These are phyloP conservation scores for Suncus etruscus DNA, from an alignment of 2,113 vertebrate genomes.

Conservation along the genomic window DNA sequence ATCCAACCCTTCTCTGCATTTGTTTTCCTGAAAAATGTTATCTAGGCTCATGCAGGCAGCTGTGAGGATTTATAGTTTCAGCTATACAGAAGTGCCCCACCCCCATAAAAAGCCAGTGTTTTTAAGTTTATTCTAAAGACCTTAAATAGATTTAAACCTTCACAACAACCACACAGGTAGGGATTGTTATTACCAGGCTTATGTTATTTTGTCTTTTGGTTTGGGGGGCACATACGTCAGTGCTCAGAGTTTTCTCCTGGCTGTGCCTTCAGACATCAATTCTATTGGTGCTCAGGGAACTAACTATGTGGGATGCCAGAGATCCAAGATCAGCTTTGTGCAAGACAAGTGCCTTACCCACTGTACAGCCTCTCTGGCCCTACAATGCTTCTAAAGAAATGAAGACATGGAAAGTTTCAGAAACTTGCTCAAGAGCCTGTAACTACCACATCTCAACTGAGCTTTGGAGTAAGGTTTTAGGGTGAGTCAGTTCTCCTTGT, in stretches of 20 bases:
- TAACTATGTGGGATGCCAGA: no score
- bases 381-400: neutral
- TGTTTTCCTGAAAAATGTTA: neutral
- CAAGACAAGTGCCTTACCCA: no score
- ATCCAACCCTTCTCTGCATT: neutral
- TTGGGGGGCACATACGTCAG: no score
- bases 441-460: neutral
- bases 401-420: neutral
- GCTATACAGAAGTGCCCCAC: neutral
- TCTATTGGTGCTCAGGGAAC: no score
- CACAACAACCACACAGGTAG: neutral
- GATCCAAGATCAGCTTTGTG: no score
- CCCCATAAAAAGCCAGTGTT: neutral
- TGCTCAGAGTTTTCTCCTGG: no score
- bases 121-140: neutral
- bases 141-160: neutral
- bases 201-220: no score
- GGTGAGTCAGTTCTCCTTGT: neutral
- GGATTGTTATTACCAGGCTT: neutral
- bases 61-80: neutral
- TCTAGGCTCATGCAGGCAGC: neutral
- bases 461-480: neutral
- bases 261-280: no score
- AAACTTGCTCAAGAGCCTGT: neutral
- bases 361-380: no score